A percentile compares a stretch with the other conserved stretches of the same genome.
Evolutionary conservation across 2,888 invertebrate species (phyloP).

Genomic region (Dryomyza anilis): DNA sequence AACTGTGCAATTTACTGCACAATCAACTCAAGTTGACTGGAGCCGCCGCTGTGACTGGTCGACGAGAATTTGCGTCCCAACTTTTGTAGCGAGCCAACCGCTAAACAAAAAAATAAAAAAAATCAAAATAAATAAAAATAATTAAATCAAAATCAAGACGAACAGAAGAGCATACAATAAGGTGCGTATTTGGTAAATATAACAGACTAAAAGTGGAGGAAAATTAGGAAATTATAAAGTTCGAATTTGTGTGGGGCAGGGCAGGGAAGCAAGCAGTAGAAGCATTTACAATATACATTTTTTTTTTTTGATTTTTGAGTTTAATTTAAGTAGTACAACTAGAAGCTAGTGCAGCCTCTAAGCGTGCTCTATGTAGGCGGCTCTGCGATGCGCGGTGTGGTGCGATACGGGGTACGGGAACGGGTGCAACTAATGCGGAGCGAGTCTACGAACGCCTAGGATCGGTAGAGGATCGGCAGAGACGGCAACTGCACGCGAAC

Average conservation of each 20-base stretch:
- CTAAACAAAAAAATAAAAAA: conserved; percentile 53
- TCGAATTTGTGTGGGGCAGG: no score
- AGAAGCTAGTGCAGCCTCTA: neutral
- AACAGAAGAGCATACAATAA: conserved; percentile 24
- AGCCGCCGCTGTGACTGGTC: conserved; percentile 55
- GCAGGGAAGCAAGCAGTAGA: no score
- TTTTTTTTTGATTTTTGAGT: no score
- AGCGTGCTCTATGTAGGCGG: neutral
- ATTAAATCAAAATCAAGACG: conserved; percentile 22
- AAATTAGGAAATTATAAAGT: no score
- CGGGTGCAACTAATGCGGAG: neutral
- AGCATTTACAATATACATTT: no score
- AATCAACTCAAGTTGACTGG: conserved; percentile 52
- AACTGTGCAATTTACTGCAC: conserved; percentile 44
- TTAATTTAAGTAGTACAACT: no score
- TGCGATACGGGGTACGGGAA: neutral
- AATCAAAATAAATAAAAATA: conserved; percentile 31
- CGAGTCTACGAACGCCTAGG: neutral
- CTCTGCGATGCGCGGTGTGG: conserved; percentile 8
- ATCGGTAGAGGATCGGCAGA: neutral
- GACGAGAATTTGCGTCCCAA: conserved; percentile 57
- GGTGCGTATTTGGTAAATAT: no score
- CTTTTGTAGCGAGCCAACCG: conserved; percentile 67
- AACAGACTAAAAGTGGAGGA: no score
- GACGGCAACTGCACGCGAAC: conserved; percentile 17